A percentile compares a stretch with the other conserved stretches of the same genome.
These are phyloP conservation scores for Drosophila ercepeae DNA, from an alignment of 1,140 invertebrate species.

Conservation along the genomic window DNA sequence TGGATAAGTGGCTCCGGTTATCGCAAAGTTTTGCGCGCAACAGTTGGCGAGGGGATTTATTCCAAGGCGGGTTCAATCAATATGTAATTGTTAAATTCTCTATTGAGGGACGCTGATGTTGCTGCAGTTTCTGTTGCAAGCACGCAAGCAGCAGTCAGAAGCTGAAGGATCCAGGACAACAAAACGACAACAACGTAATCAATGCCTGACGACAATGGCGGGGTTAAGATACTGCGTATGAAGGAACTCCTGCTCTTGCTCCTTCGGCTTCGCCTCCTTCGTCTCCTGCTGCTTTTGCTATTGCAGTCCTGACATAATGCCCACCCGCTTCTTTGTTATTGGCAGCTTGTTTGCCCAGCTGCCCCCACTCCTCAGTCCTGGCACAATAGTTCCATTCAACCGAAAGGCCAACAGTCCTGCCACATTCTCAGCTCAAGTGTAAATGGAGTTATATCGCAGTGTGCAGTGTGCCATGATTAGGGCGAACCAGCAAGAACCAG, in stretches of 20 bases:
- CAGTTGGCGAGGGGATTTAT: conserved; percentile 65
- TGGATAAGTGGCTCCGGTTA: conserved; percentile 32
- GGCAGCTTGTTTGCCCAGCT: conserved; percentile 65
- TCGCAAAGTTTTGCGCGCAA: conserved; percentile 63
- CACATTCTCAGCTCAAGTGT: conserved; percentile 54
- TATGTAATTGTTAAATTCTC: conserved; percentile 77
- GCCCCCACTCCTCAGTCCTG: not conserved
- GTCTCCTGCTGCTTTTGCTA: conserved; percentile 15
- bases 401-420: conserved; percentile 60
- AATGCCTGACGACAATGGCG: conserved; percentile 63
- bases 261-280: not conserved
- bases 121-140: conserved; percentile 13
- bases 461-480: conserved; percentile 39
- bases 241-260: conserved; percentile 4
- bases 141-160: conserved; percentile 35
- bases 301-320: conserved; percentile 48
- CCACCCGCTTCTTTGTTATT: conserved; percentile 57
- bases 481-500: not conserved
- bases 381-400: conserved; percentile 74
- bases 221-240: conserved; percentile 55
- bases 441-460: conserved; percentile 57
- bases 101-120: conserved; percentile 22
- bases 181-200: conserved; percentile 63
- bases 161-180: conserved; percentile 13
- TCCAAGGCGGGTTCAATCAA: conserved; percentile 61